phyloP scores from a whole-genome alignment of 2,113 vertebrate species.

The Murina feae region DNA sequence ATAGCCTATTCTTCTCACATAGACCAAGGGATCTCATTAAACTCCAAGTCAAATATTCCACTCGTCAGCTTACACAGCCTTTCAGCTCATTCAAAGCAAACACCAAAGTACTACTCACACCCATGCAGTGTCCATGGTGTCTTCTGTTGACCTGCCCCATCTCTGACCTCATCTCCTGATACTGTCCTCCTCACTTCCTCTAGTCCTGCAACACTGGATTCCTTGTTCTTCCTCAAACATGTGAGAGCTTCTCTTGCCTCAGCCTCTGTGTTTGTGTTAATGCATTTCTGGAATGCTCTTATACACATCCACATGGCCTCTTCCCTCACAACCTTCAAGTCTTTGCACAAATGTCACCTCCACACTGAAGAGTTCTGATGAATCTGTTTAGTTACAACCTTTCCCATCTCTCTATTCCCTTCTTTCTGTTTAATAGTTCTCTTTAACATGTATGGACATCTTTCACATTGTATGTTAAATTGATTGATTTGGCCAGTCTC shows the following conservation, averaged over 20 bases:
- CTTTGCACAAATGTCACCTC: background rate
- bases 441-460: background rate
- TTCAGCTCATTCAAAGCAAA: background rate
- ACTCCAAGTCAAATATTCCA: background rate
- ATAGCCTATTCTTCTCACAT: background rate
- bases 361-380: background rate
- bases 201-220: background rate
- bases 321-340: no score
- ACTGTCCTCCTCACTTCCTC: background rate
- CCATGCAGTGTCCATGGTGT: accelerated
- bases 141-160: background rate
- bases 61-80: background rate
- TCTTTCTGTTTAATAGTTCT: background rate
- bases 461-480: background rate
- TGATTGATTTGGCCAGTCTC: background rate
- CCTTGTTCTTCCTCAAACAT: background rate
- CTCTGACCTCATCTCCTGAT: background rate
- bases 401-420: background rate
- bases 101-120: accelerated
- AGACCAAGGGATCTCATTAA: background rate
- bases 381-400: background rate
- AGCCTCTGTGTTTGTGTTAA: background rate
- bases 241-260: background rate
- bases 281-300: background rate
- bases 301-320: background rate